phyloP scores from a whole-genome alignment of 1,140 invertebrate species.

The Notospermus geniculatus region DNA sequence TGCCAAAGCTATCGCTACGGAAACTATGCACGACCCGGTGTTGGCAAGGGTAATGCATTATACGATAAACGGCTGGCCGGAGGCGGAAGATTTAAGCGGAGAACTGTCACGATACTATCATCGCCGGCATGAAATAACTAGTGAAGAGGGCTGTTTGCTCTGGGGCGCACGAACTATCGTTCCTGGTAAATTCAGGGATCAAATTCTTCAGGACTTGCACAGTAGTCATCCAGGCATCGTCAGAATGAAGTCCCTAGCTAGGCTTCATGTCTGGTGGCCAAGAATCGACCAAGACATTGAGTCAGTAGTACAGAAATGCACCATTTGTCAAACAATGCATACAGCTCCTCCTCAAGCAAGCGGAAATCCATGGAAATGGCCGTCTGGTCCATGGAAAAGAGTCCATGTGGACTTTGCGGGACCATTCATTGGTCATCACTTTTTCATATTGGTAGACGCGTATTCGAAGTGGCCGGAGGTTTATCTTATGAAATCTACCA shows the following conservation, averaged over 20 bases:
- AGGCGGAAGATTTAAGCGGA: constrained; percentile 20
- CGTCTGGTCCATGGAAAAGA: constrained; percentile 31
- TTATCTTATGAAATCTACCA: constrained; percentile 18
- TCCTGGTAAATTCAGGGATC: constrained; percentile 36
- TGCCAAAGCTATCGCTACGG: constrained; percentile 25
- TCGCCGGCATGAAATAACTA: constrained; percentile 19
- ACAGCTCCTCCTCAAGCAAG: constrained; percentile 10
- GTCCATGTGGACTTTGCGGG: constrained; percentile 54
- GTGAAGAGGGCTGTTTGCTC: constrained; percentile 27
- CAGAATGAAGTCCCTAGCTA: constrained; percentile 58
- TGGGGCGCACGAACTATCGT: constrained; percentile 34
- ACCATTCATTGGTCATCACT: constrained; percentile 38
- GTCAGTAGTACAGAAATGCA: constrained; percentile 48
- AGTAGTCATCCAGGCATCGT: constrained; percentile 57
- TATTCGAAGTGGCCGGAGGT: constrained; percentile 60
- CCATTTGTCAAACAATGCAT: constrained; percentile 34
- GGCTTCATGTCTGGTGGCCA: constrained; percentile 60
- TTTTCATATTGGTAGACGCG: constrained; percentile 39
- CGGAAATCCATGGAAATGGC: constrained; percentile 12
- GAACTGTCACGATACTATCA: constrained; percentile 22
- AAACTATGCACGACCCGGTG: constrained; percentile 2
- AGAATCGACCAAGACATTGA: constrained; percentile 55
- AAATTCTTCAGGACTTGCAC: constrained; percentile 53
- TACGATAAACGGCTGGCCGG: neutral
- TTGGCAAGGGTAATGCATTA: constrained; percentile 4